Base-by-base conservation (phyloP, 2,113 vertebrate species). In the Thinocorus orbignyianus region DNA sequence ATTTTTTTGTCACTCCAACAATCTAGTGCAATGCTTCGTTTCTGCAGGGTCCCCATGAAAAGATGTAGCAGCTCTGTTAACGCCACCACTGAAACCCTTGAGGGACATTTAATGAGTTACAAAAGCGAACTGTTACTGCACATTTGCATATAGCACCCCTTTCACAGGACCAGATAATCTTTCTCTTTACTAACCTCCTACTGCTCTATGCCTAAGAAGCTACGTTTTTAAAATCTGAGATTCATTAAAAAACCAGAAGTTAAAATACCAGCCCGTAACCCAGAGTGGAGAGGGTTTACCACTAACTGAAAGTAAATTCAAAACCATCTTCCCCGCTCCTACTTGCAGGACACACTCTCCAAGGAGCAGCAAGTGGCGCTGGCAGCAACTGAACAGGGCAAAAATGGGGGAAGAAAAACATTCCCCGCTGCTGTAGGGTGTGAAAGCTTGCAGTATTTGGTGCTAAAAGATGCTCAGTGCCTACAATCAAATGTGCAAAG, bases 401-500 rank as follows among this genome's bases (percentile, higher is more conserved):
- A 79, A 83, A 89, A 41, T 0, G 1, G 6, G 7, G 7, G 10
- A 54, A 33, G 5, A 48, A 69, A 61, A 65, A 71, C 1, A 7
- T 48, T 73, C 35, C 17, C 35, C 17, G 5, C 24, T 68, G 25
- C 17, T 8, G 1, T 42, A 10, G 0, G 0, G 26, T 48, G 17
- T 33, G 62, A 64, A 65, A 16, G 5, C 7, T 57, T 83, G 20
- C 26, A 52, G 17, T 28, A 55, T 2, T 44, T 35, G 13, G 14
- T 77, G 13, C 42, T 81, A 52, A 72, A 73, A 69, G 25, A 28
- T 7, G 14, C 10, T 26, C 39, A 69, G 9, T 61, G 33, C 3
- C 31, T 81, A 18, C 41, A 41, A 44, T 61, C 54, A 88, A 72
- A 72, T 19, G 19, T 69, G 24, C 44, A 77, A 86, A 79, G 44